Evolutionary conservation across 2,797 vertebrate genomes (phyloP).

Genomic region (Rallus crepitans): DNA sequence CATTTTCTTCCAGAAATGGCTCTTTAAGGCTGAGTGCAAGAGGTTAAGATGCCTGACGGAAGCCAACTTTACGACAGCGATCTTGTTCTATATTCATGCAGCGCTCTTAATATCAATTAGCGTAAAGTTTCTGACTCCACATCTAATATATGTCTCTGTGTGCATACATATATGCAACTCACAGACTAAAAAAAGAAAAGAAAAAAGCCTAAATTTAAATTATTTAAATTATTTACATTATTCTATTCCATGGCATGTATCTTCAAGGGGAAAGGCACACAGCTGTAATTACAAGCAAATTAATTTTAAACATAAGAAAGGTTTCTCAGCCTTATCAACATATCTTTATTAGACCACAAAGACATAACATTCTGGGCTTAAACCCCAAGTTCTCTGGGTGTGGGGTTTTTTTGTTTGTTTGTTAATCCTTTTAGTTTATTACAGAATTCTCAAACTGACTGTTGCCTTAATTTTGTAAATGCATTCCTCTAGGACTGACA

Average conservation of each 20-base stretch:
- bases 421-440: conserved; percentile 25
- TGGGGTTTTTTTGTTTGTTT: neutral
- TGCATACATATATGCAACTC: neutral
- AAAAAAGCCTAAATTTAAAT: neutral
- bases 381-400: conserved; percentile 4
- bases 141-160: neutral
- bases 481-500: neutral
- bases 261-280: neutral
- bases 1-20: conserved; percentile 82
- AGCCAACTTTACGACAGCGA: conserved; percentile 54
- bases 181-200: neutral
- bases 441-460: neutral
- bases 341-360: conserved; percentile 21
- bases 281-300: conserved; percentile 5
- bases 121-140: neutral
- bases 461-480: neutral
- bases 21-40: conserved; percentile 83
- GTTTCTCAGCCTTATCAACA: neutral
- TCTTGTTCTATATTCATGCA: conserved; percentile 42
- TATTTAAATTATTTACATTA: neutral
- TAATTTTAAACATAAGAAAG: neutral
- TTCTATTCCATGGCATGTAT: neutral
- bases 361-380: conserved; percentile 7
- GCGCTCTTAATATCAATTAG: conserved; percentile 23
- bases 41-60: conserved; percentile 83